Base-by-base conservation (phyloP, 92 coral and sea anemone species). In the Zoanthus sansibaricus region DNA sequence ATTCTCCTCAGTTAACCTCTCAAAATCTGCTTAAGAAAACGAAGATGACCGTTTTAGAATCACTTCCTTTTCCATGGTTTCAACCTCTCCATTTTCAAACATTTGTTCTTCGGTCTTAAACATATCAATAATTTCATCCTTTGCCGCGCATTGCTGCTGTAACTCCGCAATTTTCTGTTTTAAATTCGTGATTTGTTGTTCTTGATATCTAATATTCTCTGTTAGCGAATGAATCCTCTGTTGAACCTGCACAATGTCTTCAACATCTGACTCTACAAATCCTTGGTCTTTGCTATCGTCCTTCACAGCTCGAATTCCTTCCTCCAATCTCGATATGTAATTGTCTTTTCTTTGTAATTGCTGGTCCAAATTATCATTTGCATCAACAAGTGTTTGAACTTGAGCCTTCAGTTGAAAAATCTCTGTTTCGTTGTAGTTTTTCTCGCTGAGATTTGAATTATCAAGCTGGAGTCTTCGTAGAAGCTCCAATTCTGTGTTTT, bases 241-340 rank as follows among this genome's bases (percentile, higher is more conserved):
- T 15, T 80, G 85, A 13, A 80, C 66, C 18, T 80, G 85, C 42
- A 48, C 75, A 62, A 80, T 80, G 61, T 80, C 85, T 47, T 80
- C 85, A 6, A 80, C 15, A 62, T 80, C 44, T n/a, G 85, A 62
- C 9, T 80, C 85, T 10, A 58, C 66, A 7, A 30, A 21, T n/a
- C 44, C 85, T 6, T 47, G 58, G 14, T 66, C 85, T 21, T 69
- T 51, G 15, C 25, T 66, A 25, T 80, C n/a, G n/a, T n/a, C 73
- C 59, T 80, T 80, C 1, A 79, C 44, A 4, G 84, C 74, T 48
- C 84, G 61, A 18, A 80, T 80, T 18, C 85, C 85, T 7, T 66
- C 61, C 71, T 80, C 85, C 20, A 80, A 12, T 21, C 75, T 64
- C 8, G 85, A 66, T n/a, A 80, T 80, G 62, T 80, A 80, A 59